Evolutionary conservation across 2,113 vertebrate genomes (phyloP).

Genomic region (Nansenia antarctica): DNA sequence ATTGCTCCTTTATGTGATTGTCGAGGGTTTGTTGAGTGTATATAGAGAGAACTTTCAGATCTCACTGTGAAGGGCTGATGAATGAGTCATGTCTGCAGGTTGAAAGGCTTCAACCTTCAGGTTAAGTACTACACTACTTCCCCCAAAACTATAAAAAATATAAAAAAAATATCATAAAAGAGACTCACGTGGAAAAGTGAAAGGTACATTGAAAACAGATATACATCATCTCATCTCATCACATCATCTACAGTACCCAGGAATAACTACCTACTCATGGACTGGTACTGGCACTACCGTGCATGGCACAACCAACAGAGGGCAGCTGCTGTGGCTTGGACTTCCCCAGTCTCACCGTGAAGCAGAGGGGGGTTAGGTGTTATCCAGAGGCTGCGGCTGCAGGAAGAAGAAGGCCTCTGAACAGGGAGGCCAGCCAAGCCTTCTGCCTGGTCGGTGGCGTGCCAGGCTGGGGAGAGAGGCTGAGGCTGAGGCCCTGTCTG

Average conservation of each 20-base stretch:
- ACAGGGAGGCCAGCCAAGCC: slow-evolving; percentile 4
- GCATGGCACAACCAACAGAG: slow-evolving; percentile 2
- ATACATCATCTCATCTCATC: no score
- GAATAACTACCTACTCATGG: not conserved
- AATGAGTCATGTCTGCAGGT: no score
- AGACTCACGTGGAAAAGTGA: not conserved
- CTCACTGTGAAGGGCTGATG: not conserved
- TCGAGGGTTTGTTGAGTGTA: no score
- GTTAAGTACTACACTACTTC: not conserved
- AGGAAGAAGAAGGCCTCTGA: slow-evolving; percentile 24
- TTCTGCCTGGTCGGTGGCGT: slow-evolving; percentile 11
- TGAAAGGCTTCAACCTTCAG: not conserved
- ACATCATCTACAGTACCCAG: no score
- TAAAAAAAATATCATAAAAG: no score
- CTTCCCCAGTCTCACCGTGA: not conserved
- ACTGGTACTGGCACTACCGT: not conserved
- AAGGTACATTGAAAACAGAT: not conserved
- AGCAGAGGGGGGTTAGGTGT: not conserved
- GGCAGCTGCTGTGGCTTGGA: not conserved
- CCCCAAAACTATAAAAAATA: not conserved
- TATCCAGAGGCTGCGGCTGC: slow-evolving; percentile 37
- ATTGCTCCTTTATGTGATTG: not conserved
- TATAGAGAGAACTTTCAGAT: not conserved
- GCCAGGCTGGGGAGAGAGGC: slow-evolving; percentile 12
- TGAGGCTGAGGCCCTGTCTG: not conserved